Conservation (phyloP, 2,113 vertebrate species). For the Pao palembangensis region DNA sequence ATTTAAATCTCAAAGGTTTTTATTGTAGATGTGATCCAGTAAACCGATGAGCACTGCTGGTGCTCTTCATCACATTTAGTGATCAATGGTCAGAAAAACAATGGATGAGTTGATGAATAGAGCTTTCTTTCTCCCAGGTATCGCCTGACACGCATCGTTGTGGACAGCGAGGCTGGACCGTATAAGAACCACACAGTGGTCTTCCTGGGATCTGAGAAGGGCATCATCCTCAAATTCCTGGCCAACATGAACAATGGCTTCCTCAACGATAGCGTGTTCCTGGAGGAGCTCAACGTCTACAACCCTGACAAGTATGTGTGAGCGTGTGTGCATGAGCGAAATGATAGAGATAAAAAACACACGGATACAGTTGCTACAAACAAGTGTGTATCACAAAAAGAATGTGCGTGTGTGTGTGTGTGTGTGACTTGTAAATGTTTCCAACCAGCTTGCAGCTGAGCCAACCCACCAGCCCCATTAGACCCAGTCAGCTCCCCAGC, state of each 20-base stretch:
- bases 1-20: neutral
- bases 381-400: conserved; percentile 22
- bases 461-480: conserved; percentile 59
- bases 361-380: conserved; percentile 53
- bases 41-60: conserved; percentile 3
- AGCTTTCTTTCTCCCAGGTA: conserved; percentile 75
- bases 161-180: conserved; percentile 88
- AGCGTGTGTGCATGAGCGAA: conserved; percentile 5
- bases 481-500: conserved; percentile 44
- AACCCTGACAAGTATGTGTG: conserved; percentile 87
- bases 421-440: conserved; percentile 38
- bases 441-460: conserved; percentile 39
- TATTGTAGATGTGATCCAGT: neutral
- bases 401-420: conserved; percentile 9
- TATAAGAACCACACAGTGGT: conserved; percentile 91
- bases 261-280: conserved; percentile 94
- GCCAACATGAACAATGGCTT: conserved; percentile 88
- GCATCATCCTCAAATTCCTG: conserved; percentile 96
- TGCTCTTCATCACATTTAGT: conserved; percentile 1
- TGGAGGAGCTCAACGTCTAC: conserved; percentile 96
- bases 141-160: conserved; percentile 92
- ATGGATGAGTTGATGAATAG: neutral
- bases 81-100: neutral
- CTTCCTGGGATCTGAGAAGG: conserved; percentile 95
- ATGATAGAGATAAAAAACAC: conserved; percentile 17